Percentiles rank a stretch among this genome's conserved stretches.
These are phyloP conservation scores for Nomada goodeniana DNA, from an alignment of 2,888 invertebrate genomes.

Conservation along the genomic window DNA sequence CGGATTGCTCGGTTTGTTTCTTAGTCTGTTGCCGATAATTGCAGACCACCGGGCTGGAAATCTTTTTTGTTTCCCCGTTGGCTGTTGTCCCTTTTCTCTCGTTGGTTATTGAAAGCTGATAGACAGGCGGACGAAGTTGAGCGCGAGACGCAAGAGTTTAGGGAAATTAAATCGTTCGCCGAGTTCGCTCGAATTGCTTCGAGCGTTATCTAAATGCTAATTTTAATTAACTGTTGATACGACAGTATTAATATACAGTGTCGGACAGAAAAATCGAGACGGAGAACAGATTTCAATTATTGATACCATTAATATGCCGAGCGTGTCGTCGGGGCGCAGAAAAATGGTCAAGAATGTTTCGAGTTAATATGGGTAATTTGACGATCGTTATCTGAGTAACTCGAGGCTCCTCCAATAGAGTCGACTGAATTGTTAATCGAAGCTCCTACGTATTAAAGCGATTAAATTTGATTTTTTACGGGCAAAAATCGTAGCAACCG, in stretches of 20 bases:
- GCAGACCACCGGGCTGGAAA: slow-evolving; percentile 22
- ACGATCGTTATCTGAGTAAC: background rate
- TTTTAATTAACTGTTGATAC: slow-evolving; percentile 29
- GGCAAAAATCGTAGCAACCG: too few relatives aligned
- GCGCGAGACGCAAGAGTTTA: too few relatives aligned
- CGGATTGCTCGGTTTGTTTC: background rate
- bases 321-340: background rate
- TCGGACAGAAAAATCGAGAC: background rate
- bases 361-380: too few relatives aligned
- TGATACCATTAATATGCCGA: background rate
- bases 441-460: too few relatives aligned
- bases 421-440: too few relatives aligned
- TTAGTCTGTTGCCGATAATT: slow-evolving; percentile 2
- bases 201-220: slow-evolving; percentile 34
- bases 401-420: too few relatives aligned
- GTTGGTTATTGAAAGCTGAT: background rate
- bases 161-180: slow-evolving; percentile 15
- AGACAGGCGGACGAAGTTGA: too few relatives aligned
- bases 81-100: background rate
- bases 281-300: background rate
- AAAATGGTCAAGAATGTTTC: background rate
- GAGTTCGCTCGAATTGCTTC: background rate
- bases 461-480: too few relatives aligned
- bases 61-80: background rate
- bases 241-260: background rate